Conservation (phyloP, 2,888 invertebrate species). For the Metallyticus violacea region DNA sequence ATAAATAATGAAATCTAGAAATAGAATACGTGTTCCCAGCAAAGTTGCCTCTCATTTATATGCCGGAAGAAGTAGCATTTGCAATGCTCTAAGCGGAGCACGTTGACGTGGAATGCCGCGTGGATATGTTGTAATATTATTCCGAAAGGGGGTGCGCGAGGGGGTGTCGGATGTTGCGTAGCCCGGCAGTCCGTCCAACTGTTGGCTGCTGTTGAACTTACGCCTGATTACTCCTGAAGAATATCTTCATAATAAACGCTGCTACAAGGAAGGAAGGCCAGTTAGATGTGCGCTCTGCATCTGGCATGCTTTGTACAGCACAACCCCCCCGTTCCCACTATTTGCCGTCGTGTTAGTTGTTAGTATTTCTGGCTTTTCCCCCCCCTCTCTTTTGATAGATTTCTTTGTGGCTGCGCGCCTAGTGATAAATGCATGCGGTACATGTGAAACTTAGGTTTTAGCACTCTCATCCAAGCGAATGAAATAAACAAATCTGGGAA, state of each 20-base stretch:
- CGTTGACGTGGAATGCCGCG: background rate
- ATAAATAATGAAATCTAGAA: too few species aligned
- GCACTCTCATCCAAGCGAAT: too few species aligned
- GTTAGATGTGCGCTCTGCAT: constrained; percentile 20
- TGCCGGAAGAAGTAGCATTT: too few species aligned
- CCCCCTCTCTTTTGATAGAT: background rate
- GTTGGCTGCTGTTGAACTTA: constrained; percentile 46
- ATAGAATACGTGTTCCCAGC: too few species aligned
- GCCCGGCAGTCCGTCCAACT: background rate
- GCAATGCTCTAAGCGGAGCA: too few species aligned
- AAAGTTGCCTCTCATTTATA: too few species aligned
- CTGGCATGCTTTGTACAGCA: constrained; percentile 26
- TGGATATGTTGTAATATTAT: background rate
- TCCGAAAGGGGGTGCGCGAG: background rate
- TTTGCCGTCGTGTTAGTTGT: background rate
- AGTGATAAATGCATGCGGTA: background rate
- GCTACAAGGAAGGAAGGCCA: constrained; percentile 26
- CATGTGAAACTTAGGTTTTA: background rate
- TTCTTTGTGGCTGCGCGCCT: background rate
- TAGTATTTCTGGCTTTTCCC: background rate
- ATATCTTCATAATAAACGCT: constrained; percentile 46
- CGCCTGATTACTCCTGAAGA: constrained; percentile 49
- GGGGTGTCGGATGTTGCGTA: constrained; percentile 34
- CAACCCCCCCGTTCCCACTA: constrained; percentile 16
- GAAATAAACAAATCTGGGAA: too few species aligned